phyloP scores from a whole-genome alignment of 2,113 vertebrate genomes.

The Chionomys nivalis region DNA sequence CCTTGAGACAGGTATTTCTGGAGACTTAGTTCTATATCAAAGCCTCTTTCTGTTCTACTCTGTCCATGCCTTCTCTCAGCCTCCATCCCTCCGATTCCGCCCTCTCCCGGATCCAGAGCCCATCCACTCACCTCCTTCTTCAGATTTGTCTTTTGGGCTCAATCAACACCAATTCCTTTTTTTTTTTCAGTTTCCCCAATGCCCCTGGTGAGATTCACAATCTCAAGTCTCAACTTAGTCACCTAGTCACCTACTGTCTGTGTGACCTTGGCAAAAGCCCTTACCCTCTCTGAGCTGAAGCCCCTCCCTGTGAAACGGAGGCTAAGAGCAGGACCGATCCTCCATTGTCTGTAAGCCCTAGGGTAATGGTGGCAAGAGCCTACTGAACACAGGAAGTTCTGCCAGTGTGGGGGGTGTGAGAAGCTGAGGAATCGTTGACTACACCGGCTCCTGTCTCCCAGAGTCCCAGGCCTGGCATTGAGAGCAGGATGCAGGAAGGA shows the following conservation, averaged over 20 bases:
- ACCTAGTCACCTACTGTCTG: background rate
- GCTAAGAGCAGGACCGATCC: background rate
- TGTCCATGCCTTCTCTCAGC: background rate
- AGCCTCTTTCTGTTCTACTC: background rate
- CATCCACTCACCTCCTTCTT: background rate
- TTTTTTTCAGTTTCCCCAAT: background rate
- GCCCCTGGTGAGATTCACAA: background rate
- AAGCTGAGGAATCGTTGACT: background rate
- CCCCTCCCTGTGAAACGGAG: background rate
- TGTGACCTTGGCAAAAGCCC: constrained; percentile 33
- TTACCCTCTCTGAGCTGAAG: constrained; percentile 32
- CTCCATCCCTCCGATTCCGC: background rate
- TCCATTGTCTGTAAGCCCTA: background rate
- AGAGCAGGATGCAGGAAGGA: background rate
- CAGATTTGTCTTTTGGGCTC: background rate
- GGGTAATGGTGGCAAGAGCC: background rate
- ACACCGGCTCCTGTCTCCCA: background rate
- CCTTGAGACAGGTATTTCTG: background rate
- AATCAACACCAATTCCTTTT: background rate
- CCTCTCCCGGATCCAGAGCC: too few species aligned
- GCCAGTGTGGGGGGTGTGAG: background rate
- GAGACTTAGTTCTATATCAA: background rate
- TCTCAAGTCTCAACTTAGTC: constrained; percentile 9
- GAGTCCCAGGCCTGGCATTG: background rate
- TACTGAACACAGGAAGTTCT: background rate